These are phyloP conservation scores for Athalia circularis DNA, from an alignment of 2,888 invertebrate species.

Conservation along the genomic window DNA sequence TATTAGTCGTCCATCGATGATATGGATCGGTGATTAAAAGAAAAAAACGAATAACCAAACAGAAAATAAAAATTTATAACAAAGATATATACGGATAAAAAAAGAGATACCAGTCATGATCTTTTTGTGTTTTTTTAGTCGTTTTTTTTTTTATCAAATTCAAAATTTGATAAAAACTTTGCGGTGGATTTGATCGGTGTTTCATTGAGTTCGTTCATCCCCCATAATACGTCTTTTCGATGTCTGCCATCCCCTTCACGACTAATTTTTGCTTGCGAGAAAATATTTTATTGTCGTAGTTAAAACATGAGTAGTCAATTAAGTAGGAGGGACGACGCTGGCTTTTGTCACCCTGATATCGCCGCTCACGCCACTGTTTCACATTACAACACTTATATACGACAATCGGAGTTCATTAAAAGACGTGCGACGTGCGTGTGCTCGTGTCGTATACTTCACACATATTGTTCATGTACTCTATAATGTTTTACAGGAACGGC, in stretches of 20 bases:
- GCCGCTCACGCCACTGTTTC: too few relatives aligned
- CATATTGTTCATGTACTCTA: not conserved
- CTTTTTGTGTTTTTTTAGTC: too few relatives aligned
- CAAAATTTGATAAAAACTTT: too few relatives aligned
- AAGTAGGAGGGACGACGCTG: not conserved
- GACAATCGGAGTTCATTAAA: conserved; percentile 9
- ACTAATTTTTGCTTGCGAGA: too few relatives aligned
- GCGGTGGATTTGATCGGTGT: too few relatives aligned
- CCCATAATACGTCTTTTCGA: too few relatives aligned
- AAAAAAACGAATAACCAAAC: not conserved
- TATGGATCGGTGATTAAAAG: not conserved
- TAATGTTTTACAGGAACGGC: too few relatives aligned
- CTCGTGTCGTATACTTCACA: not conserved
- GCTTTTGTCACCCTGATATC: not conserved
- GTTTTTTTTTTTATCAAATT: too few relatives aligned
- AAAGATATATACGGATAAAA: not conserved
- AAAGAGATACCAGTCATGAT: not conserved
- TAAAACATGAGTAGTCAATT: conserved; percentile 10
- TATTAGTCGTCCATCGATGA: too few relatives aligned
- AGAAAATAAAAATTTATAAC: not conserved
- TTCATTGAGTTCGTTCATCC: too few relatives aligned
- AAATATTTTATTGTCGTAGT: not conserved
- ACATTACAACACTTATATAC: conserved; percentile 1
- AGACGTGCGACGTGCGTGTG: not conserved
- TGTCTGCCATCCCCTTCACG: too few relatives aligned